A percentile compares a stretch with the other conserved stretches of the same genome.
These are phyloP conservation scores for Zosterops japonicus DNA, from an alignment of 2,113 vertebrate genomes.

Conservation along the genomic window DNA sequence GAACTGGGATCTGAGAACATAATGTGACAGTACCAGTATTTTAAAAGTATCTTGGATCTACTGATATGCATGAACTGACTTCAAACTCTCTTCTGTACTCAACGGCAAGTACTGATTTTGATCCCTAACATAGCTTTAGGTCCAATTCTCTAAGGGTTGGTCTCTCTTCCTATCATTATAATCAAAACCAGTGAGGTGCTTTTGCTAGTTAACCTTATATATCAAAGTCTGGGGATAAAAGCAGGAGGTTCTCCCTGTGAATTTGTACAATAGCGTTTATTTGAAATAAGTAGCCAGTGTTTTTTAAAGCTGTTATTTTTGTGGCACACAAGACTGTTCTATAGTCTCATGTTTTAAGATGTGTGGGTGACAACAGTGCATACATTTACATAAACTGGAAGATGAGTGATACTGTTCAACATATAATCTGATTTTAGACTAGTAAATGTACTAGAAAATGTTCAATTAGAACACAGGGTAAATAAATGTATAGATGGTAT, in stretches of 20 bases:
- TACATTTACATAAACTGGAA: constrained; percentile 33
- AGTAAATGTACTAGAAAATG: background rate
- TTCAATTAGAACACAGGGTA: background rate
- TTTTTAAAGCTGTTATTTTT: background rate
- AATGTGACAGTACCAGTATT: background rate
- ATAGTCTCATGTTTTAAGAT: background rate
- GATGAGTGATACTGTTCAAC: background rate
- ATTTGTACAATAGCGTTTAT: background rate
- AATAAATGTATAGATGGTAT: background rate
- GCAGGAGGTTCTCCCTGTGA: background rate
- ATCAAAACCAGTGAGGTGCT: background rate
- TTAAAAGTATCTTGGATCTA: background rate
- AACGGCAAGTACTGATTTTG: background rate
- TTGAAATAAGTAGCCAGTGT: background rate
- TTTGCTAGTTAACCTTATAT: background rate
- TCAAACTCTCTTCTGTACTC: background rate
- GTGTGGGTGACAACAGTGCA: background rate
- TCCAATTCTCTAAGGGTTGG: background rate
- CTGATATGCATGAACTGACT: background rate
- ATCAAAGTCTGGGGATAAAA: background rate
- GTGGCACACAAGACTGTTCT: background rate
- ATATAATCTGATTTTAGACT: background rate
- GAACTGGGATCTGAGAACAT: background rate
- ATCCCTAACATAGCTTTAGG: background rate
- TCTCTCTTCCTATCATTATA: background rate